Evolutionary conservation across 2,797 vertebrate genomes (phyloP).

Genomic region (Leontocebus nigricollis): DNA sequence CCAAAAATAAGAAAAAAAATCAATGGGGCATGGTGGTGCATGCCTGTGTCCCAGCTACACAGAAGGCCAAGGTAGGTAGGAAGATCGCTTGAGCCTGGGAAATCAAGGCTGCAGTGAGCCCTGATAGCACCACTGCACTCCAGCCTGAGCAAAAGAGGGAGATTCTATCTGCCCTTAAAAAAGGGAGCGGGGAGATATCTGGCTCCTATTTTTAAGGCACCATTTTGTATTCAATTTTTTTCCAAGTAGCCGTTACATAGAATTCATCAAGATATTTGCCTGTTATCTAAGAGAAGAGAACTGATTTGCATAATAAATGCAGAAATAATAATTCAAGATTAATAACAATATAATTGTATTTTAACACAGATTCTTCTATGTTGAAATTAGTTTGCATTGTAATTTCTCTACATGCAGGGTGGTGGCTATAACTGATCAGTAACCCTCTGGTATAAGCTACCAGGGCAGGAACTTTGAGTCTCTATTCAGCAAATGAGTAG

Average conservation of each 20-base stretch:
- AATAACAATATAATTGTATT: background rate
- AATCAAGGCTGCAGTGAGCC: background rate
- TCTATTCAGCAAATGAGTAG: background rate
- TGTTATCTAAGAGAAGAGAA: background rate
- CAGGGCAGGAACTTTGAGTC: background rate
- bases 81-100: background rate
- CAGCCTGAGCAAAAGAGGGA: background rate
- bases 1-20: background rate
- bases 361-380: slow-evolving; percentile 11
- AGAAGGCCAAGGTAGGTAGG: background rate
- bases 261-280: background rate
- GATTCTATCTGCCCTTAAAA: background rate
- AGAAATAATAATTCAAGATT: background rate
- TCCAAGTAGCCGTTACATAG: background rate
- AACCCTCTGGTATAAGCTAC: background rate
- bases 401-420: background rate
- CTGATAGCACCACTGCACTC: background rate
- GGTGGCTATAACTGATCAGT: background rate
- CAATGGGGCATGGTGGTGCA: background rate
- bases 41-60: background rate
- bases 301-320: slow-evolving; percentile 2
- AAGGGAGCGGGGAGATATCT: background rate
- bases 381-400: background rate
- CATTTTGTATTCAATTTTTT: slow-evolving; percentile 33
- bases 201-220: background rate